Evolutionary conservation across 2,888 invertebrate genomes (phyloP).

Genomic region (Chironomus tentans): DNA sequence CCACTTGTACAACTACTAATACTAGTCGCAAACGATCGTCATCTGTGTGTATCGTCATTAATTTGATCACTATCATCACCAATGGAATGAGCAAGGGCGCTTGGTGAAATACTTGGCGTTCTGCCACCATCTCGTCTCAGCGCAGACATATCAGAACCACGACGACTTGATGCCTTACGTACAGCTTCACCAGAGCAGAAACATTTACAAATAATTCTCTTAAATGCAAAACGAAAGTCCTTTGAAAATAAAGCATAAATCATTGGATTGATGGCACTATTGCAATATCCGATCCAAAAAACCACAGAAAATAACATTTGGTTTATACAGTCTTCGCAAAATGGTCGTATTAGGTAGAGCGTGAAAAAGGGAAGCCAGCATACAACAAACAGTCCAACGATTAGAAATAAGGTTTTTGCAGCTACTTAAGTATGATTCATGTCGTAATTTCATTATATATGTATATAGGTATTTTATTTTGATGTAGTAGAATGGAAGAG

Average conservation of each 20-base stretch:
- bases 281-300: conserved; percentile 97
- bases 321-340: conserved; percentile 76
- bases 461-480: not conserved
- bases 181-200: conserved; percentile 52
- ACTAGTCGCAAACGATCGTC: conserved; percentile 43
- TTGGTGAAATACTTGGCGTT: conserved; percentile 49
- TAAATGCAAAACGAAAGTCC: conserved; percentile 91
- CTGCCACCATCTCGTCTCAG: conserved; percentile 35
- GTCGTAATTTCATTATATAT: not conserved
- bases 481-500: not conserved
- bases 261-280: conserved; percentile 90
- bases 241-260: conserved; percentile 92
- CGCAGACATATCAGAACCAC: conserved; percentile 50
- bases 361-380: conserved; percentile 98
- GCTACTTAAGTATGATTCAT: conserved; percentile 44
- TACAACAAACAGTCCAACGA: conserved; percentile 92
- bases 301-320: conserved; percentile 79
- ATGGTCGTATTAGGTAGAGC: conserved; percentile 83
- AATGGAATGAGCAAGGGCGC: conserved; percentile 45
- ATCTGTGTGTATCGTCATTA: conserved; percentile 46
- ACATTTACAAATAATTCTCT: conserved; percentile 80
- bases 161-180: conserved; percentile 42
- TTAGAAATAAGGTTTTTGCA: conserved; percentile 91
- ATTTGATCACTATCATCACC: conserved; percentile 50
- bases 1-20: conserved; percentile 28